Conservation (phyloP, 1,140 invertebrate genomes). For the Nasonia giraulti region DNA sequence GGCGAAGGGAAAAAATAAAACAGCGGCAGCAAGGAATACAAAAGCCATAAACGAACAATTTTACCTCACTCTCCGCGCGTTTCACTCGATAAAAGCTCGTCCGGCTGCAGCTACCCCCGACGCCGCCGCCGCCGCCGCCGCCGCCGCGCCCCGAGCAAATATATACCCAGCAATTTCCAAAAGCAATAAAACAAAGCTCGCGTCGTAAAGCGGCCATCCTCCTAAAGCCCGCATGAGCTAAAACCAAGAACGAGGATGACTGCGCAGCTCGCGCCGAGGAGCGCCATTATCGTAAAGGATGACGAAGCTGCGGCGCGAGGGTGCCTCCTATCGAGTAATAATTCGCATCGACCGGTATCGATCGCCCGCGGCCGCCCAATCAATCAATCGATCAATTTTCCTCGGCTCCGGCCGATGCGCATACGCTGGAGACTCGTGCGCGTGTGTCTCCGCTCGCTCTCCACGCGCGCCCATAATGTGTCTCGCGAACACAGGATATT, state of each 20-base stretch:
- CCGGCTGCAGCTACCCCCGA: neutral
- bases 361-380: neutral
- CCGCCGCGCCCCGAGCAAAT: slow-evolving; percentile 21
- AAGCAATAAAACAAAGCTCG: slow-evolving; percentile 36
- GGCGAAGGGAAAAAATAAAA: neutral
- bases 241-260: slow-evolving; percentile 17
- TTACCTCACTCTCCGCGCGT: neutral
- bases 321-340: neutral
- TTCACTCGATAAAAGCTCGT: slow-evolving; percentile 25
- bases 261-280: neutral
- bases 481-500: slow-evolving; percentile 25
- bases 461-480: neutral
- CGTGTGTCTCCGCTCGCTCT: neutral
- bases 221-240: slow-evolving; percentile 45
- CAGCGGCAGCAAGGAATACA: neutral
- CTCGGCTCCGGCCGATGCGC: neutral
- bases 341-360: neutral
- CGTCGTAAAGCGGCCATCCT: slow-evolving; percentile 16
- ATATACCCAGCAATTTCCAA: slow-evolving; percentile 28
- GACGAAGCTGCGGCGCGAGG: neutral
- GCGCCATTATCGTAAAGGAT: slow-evolving; percentile 1
- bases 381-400: slow-evolving; percentile 24
- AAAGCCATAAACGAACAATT: slow-evolving; percentile 28
- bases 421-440: neutral
- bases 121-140: no score